A percentile compares a stretch with the other conserved stretches of the same genome.
phyloP scores from a whole-genome alignment of 2,797 vertebrate species.

The Catostomus latipinnis region DNA sequence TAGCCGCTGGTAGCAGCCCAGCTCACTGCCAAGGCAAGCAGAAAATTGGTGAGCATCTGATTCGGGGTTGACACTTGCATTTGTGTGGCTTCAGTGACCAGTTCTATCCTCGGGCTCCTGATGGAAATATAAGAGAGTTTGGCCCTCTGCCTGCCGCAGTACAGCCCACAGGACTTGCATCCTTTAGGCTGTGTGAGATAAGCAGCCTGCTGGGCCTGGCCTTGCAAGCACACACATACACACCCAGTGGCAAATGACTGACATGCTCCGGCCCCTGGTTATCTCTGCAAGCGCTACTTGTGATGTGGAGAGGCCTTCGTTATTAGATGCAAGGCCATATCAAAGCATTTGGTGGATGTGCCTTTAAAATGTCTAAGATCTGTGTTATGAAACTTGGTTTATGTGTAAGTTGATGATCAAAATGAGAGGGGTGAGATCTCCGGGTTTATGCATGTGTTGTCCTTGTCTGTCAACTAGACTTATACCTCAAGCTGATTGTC shows the following conservation, averaged over 20 bases:
- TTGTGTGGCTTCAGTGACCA: slow-evolving; percentile 77
- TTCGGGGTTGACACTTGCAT: slow-evolving; percentile 80
- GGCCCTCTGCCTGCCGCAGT: slow-evolving; percentile 70
- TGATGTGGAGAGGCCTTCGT: slow-evolving; percentile 31
- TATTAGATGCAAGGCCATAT: slow-evolving; percentile 26
- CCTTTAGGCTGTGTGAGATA: slow-evolving; percentile 22
- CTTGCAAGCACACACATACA: neutral
- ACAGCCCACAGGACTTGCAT: slow-evolving; percentile 32
- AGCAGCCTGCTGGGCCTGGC: slow-evolving; percentile 18
- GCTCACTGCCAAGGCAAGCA: slow-evolving; percentile 76
- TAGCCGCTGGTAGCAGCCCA: slow-evolving; percentile 74
- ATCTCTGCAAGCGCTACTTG: slow-evolving; percentile 28
- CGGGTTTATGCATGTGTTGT: slow-evolving; percentile 11
- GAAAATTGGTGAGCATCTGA: slow-evolving; percentile 82
- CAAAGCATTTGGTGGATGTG: slow-evolving; percentile 26
- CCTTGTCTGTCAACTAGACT: slow-evolving; percentile 35
- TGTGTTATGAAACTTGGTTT: slow-evolving; percentile 39
- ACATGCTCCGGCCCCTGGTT: slow-evolving; percentile 7
- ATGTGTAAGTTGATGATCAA: slow-evolving; percentile 46
- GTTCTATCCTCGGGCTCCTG: slow-evolving; percentile 51
- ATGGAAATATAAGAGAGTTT: slow-evolving; percentile 76
- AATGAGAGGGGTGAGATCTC: slow-evolving; percentile 28
- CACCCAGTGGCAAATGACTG: slow-evolving; percentile 12
- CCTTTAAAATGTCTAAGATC: slow-evolving; percentile 39
- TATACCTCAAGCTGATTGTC: slow-evolving; percentile 38